Evolutionary conservation across 2,113 vertebrate species (phyloP).

Genomic region (Porphyrio hochstetteri): DNA sequence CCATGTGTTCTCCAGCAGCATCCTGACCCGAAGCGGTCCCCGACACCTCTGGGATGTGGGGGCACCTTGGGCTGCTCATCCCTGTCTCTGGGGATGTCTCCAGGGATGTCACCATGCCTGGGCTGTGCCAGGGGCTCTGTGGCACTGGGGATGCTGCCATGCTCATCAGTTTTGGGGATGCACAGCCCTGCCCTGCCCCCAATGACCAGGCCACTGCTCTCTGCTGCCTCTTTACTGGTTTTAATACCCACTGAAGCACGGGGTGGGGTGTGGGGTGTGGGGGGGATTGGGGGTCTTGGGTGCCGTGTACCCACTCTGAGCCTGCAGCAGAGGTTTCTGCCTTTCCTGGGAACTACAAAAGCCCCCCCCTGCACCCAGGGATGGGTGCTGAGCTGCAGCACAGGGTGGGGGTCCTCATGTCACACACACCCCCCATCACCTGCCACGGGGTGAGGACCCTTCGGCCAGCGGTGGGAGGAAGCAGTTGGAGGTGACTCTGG

Average conservation of each 20-base stretch:
- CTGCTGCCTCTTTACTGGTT: not conserved
- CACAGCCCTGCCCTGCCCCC: not conserved
- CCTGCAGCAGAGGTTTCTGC: not conserved
- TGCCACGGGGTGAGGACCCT: not conserved
- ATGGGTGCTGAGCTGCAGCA: not conserved
- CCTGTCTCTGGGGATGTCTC: rapidly evolving
- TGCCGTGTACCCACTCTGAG: rapidly evolving
- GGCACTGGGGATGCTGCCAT: not conserved
- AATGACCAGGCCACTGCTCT: not conserved
- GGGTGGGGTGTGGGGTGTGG: not conserved
- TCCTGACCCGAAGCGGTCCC: rapidly evolving
- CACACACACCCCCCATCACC: no score
- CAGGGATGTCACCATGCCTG: not conserved
- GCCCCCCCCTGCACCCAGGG: no score
- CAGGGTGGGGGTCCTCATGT: not conserved
- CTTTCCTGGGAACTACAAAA: not conserved
- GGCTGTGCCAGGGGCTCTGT: not conserved
- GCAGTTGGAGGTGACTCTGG: not conserved
- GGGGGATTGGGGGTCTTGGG: not conserved
- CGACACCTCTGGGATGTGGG: rapidly evolving
- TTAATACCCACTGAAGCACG: not conserved
- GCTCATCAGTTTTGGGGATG: rapidly evolving
- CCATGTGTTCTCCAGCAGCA: rapidly evolving
- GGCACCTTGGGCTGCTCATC: not conserved
- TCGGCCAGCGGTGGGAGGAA: not conserved